Percentiles rank a stretch among this genome's conserved stretches.
phyloP scores from a whole-genome alignment of 2,888 invertebrate species.

The Erynnis tages region DNA sequence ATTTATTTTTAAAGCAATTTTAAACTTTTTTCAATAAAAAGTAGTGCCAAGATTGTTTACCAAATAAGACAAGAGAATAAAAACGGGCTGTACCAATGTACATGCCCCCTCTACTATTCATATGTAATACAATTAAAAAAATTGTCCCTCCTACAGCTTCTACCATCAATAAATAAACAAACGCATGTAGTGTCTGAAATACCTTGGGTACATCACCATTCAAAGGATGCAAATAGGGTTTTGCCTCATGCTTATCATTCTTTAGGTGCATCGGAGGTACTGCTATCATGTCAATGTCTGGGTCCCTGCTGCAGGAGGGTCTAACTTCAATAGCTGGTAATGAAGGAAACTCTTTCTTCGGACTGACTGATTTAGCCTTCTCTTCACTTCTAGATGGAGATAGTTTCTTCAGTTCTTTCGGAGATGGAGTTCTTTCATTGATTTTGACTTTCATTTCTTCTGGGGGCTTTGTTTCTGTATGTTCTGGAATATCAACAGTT shows the following conservation, averaged over 20 bases:
- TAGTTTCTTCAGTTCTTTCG: neutral
- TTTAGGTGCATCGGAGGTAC: constrained; percentile 39
- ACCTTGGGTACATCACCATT: constrained; percentile 71
- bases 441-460: constrained; percentile 29
- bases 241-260: constrained; percentile 49
- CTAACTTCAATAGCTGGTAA: constrained; percentile 36
- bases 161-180: too few species aligned
- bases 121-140: too few species aligned
- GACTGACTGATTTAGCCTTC: constrained; percentile 37
- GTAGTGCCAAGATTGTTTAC: too few species aligned
- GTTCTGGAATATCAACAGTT: constrained; percentile 14
- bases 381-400: constrained; percentile 21
- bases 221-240: constrained; percentile 51
- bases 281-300: constrained; percentile 60
- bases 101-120: too few species aligned
- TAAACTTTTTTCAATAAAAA: too few species aligned
- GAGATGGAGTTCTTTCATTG: constrained; percentile 6
- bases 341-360: constrained; percentile 39
- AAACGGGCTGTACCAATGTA: too few species aligned
- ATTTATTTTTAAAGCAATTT: too few species aligned
- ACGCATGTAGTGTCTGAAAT: too few species aligned
- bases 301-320: constrained; percentile 32
- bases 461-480: constrained; percentile 15
- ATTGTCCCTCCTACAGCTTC: too few species aligned
- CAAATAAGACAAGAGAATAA: too few species aligned